These are phyloP conservation scores for Pseudococcus longispinus DNA, from an alignment of 2,888 invertebrate species.

Conservation along the genomic window DNA sequence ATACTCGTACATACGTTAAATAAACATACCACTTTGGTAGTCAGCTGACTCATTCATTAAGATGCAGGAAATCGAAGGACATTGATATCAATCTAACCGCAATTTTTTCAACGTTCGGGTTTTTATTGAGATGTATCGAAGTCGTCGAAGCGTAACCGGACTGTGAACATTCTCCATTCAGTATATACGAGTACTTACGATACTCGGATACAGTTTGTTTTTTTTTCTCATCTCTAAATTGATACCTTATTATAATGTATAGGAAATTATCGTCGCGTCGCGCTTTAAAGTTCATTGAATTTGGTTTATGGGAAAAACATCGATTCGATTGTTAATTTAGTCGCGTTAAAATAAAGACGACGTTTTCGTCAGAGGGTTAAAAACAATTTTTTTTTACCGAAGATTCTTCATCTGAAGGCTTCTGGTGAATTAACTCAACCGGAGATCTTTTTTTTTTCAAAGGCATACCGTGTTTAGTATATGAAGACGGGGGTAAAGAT, in stretches of 20 bases:
- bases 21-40: not conserved
- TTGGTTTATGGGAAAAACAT: not conserved
- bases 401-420: no score
- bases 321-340: not conserved
- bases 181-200: not conserved
- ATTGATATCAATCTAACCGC: slow-evolving; percentile 26
- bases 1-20: not conserved
- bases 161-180: not conserved
- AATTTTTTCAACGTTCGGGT: slow-evolving; percentile 6
- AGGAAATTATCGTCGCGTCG: not conserved
- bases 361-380: not conserved
- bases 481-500: no score
- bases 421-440: no score
- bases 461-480: no score
- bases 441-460: no score
- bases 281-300: not conserved
- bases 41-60: slow-evolving; percentile 38
- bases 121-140: slow-evolving; percentile 32
- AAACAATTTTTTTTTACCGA: not conserved
- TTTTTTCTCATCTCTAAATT: not conserved
- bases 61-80: slow-evolving; percentile 24
- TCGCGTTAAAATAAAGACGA: not conserved
- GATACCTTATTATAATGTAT: not conserved
- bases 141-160: not conserved
- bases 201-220: not conserved